Base-by-base conservation (phyloP, 2,888 invertebrate genomes). In the Agrotis clavis region DNA sequence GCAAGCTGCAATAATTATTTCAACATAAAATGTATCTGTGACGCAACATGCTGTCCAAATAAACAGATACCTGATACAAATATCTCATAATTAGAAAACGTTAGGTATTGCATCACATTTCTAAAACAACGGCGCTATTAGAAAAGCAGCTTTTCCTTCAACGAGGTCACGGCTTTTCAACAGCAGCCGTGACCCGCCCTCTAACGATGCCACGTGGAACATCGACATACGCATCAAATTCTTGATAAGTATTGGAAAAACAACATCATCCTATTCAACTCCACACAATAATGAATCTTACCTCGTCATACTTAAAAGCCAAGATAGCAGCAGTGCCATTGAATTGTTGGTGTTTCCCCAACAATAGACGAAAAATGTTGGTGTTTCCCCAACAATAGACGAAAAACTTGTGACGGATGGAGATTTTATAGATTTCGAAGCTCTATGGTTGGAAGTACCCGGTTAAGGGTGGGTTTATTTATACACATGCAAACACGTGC, bases 321-420 rank as follows among this genome's bases (percentile, higher is more conserved):
- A 69, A 1, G 54, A 1, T 48, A 35, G 21, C 51, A 51, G 60
- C 51, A 51, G 60, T 35, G 68, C 25, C 3, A 11, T 18, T 11
- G 1, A 21, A 35, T 64, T 41, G 18, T 1, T 30, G 53, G 81
- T 68, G 18, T 61, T 61, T 75, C 75, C 81, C 83, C 83, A 61
- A 62, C 54, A 65, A 14, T 60, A 82, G 83, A 79, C 80, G 72
- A 77, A 48, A 57, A 61, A 11, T 41, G 18, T 1, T 30, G 53
- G 81, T 68, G 18, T 61, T 61, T 75, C 75, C 81, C 83, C 83
- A 61, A 62, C 54, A 65, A 14, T 60, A 82, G 83, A 79, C 80
- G 72, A 77, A 48, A 57, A 61, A 11, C 41, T 35, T 64, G 53
- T 16, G 41, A 41, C 41, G 41, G 41, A 41, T 41, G 19, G 2